Percentiles rank a stretch among this genome's conserved stretches.
phyloP scores from a whole-genome alignment of 2,797 vertebrate genomes.

The Anguilla marmorata region DNA sequence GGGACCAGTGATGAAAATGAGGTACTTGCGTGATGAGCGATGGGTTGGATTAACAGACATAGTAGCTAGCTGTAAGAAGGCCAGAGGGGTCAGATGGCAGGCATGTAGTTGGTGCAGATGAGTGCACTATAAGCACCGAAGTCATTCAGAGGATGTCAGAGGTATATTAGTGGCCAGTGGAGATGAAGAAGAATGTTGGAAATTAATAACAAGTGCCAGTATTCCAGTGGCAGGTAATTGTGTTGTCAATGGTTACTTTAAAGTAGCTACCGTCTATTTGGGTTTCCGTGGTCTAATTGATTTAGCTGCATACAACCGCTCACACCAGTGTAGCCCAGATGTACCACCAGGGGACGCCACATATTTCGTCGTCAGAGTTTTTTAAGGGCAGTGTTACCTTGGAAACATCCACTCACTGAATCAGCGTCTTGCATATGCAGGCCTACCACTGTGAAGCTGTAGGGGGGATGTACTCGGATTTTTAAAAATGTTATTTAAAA shows the following conservation, averaged over 20 bases:
- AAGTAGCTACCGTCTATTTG: not conserved
- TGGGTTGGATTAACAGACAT: not conserved
- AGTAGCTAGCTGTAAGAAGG: not conserved
- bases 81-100: not conserved
- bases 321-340: not conserved
- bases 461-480: not conserved
- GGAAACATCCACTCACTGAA: conserved; percentile 1
- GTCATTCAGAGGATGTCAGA: not conserved
- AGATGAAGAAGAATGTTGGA: not conserved
- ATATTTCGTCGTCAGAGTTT: conserved; percentile 47
- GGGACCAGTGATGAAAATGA: not conserved
- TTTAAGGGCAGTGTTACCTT: not conserved
- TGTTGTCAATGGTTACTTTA: not conserved
- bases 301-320: not conserved
- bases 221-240: not conserved
- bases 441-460: not conserved
- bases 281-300: not conserved
- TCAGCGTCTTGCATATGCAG: not conserved
- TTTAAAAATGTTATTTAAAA: not conserved
- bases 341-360: conserved; percentile 69
- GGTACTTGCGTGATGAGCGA: not conserved
- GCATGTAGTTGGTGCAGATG: not conserved
- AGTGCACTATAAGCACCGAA: not conserved
- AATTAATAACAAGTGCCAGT: not conserved
- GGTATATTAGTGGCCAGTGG: not conserved